Base-by-base conservation (phyloP, 2,888 invertebrate genomes). In the Slavum lentiscoides region DNA sequence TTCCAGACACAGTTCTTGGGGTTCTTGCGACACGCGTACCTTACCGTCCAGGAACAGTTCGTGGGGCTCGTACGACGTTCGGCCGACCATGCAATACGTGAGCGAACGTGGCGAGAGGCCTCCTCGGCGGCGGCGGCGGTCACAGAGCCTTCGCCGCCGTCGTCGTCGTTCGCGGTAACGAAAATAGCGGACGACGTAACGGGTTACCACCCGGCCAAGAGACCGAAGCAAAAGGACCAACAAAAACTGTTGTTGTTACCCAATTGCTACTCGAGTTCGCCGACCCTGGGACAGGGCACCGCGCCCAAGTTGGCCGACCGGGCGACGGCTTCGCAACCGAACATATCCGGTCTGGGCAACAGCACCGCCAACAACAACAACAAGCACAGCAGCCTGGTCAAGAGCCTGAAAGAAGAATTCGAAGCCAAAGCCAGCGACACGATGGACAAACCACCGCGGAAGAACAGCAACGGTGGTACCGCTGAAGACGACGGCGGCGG, bases 401-500 rank as follows among this genome's bases (percentile, higher is more conserved):
- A 92, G 88, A 93, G 92, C 89, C 90, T 95, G 84, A 94, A 94
- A 87, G 92, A 92, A 86, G 95, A 94, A 86, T 95, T 95, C 86
- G 95, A 96, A 88, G 94, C 95, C 74, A 93, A 93, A 86, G 90
- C 89, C 4, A 58, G 80, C 21, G 68, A 81, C 11, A 64, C 53
- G 8, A 23, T 69, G 0, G 82, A 74, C 0, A 76, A 68, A 67
- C 67, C n/a, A 15, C 17, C 30, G 7, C 61, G 69, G n/a, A 66
- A 76, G 2, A 76, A 67, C 23, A 59, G 67, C 39, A 39, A 58
- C 0, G 49, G 62, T 9, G n/a, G 61, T 8, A 17, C 37, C 11
- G 5, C 69, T 0, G 64, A 64, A 4, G 80, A 80, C 6, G 72
- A 72, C 17, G 19, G 19, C 8, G n/a, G 30, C 2, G 55, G 37